A percentile compares a stretch with the other conserved stretches of the same genome.
phyloP scores from a whole-genome alignment of 1,140 invertebrate genomes.

The Macrocentrus cingulum region DNA sequence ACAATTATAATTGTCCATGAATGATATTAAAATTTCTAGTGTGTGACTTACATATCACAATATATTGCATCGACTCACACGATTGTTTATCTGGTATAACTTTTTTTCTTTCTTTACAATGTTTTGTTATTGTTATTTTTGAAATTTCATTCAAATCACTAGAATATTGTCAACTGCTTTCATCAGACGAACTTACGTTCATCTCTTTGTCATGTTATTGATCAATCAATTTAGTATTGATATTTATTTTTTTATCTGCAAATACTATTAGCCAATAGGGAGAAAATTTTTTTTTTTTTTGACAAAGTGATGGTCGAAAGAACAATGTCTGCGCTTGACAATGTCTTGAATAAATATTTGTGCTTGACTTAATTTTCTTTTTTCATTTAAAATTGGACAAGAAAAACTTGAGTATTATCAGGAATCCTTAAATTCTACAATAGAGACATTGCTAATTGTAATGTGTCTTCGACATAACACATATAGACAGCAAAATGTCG shows the following conservation, averaged over 20 bases:
- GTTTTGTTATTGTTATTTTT: constrained; percentile 12
- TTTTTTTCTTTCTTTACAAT: constrained; percentile 34
- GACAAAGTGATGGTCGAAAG: no score
- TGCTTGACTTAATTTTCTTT: no score
- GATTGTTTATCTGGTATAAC: constrained; percentile 39
- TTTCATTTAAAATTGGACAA: constrained; percentile 36
- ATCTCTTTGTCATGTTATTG: no score
- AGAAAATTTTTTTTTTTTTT: no score
- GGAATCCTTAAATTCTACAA: constrained; percentile 48
- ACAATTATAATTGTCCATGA: constrained; percentile 9
- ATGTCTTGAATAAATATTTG: no score
- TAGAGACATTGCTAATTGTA: constrained; percentile 41
- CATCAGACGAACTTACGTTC: constrained; percentile 6
- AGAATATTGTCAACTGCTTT: not conserved
- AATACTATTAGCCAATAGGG: no score
- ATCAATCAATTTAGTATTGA: no score
- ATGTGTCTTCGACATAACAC: constrained; percentile 34
- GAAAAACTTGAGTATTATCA: constrained; percentile 54
- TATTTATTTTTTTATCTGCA: no score
- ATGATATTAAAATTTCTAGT: constrained; percentile 40
- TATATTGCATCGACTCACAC: constrained; percentile 49
- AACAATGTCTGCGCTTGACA: no score
- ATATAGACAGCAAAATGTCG: constrained; percentile 29
- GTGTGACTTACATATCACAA: constrained; percentile 49
- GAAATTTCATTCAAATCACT: not conserved